Conservation (phyloP, 1,140 invertebrate species). For the Zaprionus capensis region DNA sequence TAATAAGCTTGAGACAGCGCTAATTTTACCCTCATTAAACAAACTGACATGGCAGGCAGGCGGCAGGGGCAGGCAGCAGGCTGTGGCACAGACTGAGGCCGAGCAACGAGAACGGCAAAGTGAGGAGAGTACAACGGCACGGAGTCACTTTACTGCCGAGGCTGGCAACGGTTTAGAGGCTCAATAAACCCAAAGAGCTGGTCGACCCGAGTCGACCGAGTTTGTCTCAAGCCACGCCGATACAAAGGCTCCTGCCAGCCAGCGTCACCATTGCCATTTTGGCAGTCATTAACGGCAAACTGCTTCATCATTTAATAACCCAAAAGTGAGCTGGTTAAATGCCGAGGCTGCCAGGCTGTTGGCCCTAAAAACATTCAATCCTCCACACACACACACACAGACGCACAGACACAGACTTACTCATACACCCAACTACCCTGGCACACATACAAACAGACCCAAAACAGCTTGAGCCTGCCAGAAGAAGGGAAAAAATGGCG, state of each 20-base stretch:
- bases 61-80: constrained; percentile 19
- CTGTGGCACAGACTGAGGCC: constrained; percentile 28
- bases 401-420: constrained; percentile 12
- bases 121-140: constrained; percentile 25
- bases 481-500: constrained; percentile 54
- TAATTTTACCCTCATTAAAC: constrained; percentile 83
- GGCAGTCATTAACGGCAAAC: constrained; percentile 82
- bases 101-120: not conserved
- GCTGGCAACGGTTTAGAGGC: constrained; percentile 71
- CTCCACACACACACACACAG: constrained; percentile 27
- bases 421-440: not conserved
- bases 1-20: constrained; percentile 82
- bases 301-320: constrained; percentile 83
- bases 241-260: constrained; percentile 45
- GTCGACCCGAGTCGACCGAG: constrained; percentile 34
- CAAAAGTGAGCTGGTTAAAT: constrained; percentile 83
- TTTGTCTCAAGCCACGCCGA: constrained; percentile 13
- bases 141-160: constrained; percentile 20
- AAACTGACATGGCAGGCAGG: constrained; percentile 74
- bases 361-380: constrained; percentile 51
- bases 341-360: constrained; percentile 62
- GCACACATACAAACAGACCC: constrained; percentile 27
- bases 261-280: constrained; percentile 76
- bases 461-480: constrained; percentile 60
- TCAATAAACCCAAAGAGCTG: constrained; percentile 77